A percentile compares a stretch with the other conserved stretches of the same genome.
phyloP scores from a whole-genome alignment of 2,797 vertebrate species.

The Nyctibius grandis region DNA sequence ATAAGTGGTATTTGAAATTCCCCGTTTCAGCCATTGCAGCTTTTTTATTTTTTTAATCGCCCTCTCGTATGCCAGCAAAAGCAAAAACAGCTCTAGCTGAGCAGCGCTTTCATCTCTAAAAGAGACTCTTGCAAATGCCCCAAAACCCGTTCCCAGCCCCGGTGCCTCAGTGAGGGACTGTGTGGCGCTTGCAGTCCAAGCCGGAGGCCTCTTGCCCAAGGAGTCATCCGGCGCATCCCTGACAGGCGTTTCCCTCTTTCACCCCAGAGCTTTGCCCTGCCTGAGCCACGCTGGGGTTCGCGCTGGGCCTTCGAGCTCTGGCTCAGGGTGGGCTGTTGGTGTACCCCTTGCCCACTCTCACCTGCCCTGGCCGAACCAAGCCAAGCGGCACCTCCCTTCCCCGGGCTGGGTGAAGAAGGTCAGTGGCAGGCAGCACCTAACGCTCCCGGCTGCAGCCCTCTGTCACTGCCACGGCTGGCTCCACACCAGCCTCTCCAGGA shows the following conservation, averaged over 20 bases:
- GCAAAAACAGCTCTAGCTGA: not conserved
- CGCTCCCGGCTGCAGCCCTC: not conserved
- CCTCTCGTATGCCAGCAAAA: not conserved
- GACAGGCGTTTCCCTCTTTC: fast-evolving
- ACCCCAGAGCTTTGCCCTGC: not conserved
- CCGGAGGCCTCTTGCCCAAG: fast-evolving
- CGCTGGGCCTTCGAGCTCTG: fast-evolving
- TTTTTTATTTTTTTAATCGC: not conserved
- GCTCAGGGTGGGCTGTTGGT: not conserved
- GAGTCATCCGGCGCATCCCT: fast-evolving
- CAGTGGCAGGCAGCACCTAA: fast-evolving
- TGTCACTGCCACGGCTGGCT: fast-evolving
- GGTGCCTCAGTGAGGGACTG: not conserved
- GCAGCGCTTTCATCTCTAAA: not conserved
- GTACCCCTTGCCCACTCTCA: fast-evolving
- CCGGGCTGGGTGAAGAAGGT: not conserved
- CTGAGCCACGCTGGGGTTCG: fast-evolving
- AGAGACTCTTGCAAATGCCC: not conserved
- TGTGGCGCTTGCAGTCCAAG: fast-evolving
- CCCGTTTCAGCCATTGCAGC: not conserved
- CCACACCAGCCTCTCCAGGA: not conserved
- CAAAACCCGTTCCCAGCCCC: fast-evolving
- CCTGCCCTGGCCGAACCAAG: fast-evolving
- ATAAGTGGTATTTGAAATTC: not conserved
- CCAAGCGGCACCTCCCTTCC: not conserved